Evolutionary conservation across 2,888 invertebrate species (phyloP), one percentile per base, ranked within the genome.

Genomic region (Eupelmus urozonus): DNA sequence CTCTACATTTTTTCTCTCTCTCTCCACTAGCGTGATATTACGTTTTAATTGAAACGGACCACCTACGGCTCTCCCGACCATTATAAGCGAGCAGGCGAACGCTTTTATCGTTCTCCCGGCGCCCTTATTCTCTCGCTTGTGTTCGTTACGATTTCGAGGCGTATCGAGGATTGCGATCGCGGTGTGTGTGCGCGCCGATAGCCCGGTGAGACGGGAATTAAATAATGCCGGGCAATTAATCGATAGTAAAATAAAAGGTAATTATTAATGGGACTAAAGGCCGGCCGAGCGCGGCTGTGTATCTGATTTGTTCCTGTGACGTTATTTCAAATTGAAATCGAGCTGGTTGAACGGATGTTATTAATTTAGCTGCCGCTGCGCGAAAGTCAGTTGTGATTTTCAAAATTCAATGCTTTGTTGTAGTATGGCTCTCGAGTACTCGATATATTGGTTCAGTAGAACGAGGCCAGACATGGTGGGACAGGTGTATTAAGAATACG

Each of bases 41-140:
- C 29, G 45, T 60, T 77, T 77, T 77, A 67, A 77, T 77, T 77
- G 67, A 72, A 72, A 34, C 18, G 55, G 66, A 77, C 77, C 72
- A 66, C 72, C 77, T 51, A 67, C 65, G 25, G 72, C 13, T 60
- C n/a, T n/a, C n/a, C n/a, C n/a, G n/a, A n/a, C n/a, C n/a, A n/a
- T n/a, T n/a, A n/a, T n/a, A n/a, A n/a, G n/a, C n/a, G n/a, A n/a
- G n/a, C n/a, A n/a, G n/a, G n/a, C n/a, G n/a, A n/a, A n/a, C n/a
- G n/a, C 23, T 11, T 76, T 23, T 13, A 2, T 34, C 13, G 45
- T 13, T 45, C 13, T 45, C 34, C 9, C 9, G 16, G 45, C 45
- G 53, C 11, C 18, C n/a, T 40, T 11, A 7, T 20, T 11, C 4
- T 1, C 9, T 40, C 29, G 18, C 20, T 42, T 40, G 23, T 59